Percentiles rank a stretch among this genome's conserved stretches.
phyloP scores from a whole-genome alignment of 2,113 vertebrate species.

The Dicaeum eximium region DNA sequence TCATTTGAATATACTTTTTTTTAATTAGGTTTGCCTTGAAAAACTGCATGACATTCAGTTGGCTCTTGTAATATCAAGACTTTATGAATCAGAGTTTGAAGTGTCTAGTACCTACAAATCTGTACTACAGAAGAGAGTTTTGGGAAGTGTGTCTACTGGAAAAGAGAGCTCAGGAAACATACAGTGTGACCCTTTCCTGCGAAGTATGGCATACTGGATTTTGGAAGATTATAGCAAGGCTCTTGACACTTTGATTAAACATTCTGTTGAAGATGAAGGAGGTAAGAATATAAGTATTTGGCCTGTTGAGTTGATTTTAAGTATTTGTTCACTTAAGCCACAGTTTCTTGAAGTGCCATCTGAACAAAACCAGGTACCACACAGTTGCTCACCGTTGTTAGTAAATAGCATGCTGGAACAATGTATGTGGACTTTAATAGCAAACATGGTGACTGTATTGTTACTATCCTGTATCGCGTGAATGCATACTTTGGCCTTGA shows the following conservation, averaged over 20 bases:
- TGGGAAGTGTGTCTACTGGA: conserved; percentile 79
- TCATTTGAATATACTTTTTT: neutral
- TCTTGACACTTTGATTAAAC: conserved; percentile 89
- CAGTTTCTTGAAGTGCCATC: neutral
- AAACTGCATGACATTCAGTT: conserved; percentile 94
- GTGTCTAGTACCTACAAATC: conserved; percentile 86
- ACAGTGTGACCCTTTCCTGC: conserved; percentile 87
- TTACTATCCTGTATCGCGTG: neutral
- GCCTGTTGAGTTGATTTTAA: neutral
- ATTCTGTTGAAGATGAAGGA: conserved; percentile 63
- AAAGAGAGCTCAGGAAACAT: conserved; percentile 64
- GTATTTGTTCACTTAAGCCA: neutral
- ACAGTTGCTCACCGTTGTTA: neutral
- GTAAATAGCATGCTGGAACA: neutral
- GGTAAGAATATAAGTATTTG: conserved; percentile 55
- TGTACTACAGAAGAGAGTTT: conserved; percentile 85
- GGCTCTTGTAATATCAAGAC: conserved; percentile 91
- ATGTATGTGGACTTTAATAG: neutral
- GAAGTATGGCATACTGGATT: conserved; percentile 96
- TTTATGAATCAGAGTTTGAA: conserved; percentile 94
- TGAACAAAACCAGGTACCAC: neutral
- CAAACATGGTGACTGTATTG: neutral
- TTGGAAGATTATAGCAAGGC: conserved; percentile 90
- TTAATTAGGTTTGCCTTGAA: conserved; percentile 88
- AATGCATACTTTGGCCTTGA: neutral